Conservation (phyloP, 1,140 invertebrate species). For the Scaptomyza pallida region DNA sequence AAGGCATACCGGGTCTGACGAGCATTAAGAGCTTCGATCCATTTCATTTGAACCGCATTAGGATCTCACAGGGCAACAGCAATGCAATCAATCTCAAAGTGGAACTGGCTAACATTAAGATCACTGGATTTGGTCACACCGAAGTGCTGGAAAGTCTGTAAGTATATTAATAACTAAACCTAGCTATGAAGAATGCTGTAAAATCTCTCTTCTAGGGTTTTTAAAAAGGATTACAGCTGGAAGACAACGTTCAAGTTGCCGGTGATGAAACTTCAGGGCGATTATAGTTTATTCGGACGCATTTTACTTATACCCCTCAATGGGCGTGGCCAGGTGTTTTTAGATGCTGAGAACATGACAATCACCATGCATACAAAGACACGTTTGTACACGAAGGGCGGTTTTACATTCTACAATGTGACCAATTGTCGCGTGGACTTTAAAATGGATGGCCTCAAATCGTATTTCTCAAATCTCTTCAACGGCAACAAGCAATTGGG, state of each 20-base stretch:
- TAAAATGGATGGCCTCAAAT: constrained; percentile 76
- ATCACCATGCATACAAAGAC: constrained; percentile 87
- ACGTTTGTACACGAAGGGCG: constrained; percentile 86
- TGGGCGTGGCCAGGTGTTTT: constrained; percentile 88
- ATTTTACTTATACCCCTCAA: constrained; percentile 89
- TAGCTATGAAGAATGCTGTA: neutral
- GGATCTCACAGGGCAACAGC: constrained; percentile 87
- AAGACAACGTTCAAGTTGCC: constrained; percentile 87
- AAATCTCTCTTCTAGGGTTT: constrained; percentile 83
- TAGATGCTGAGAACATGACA: constrained; percentile 86
- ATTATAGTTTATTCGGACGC: constrained; percentile 88
- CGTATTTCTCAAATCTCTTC: constrained; percentile 78
- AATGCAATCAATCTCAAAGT: constrained; percentile 89
- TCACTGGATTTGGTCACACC: constrained; percentile 87
- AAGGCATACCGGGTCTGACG: constrained; percentile 83
- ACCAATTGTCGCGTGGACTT: constrained; percentile 83
- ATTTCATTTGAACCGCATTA: constrained; percentile 87
- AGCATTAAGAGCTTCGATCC: constrained; percentile 87
- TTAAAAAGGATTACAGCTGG: constrained; percentile 87
- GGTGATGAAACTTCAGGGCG: constrained; percentile 88
- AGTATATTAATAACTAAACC: constrained; percentile 55
- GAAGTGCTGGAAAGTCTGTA: constrained; percentile 87
- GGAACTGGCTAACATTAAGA: constrained; percentile 87
- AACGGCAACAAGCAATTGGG: constrained; percentile 81
- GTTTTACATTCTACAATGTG: constrained; percentile 87